Base-by-base conservation (phyloP, 2,888 invertebrate species). In the Xestia c-nigrum region DNA sequence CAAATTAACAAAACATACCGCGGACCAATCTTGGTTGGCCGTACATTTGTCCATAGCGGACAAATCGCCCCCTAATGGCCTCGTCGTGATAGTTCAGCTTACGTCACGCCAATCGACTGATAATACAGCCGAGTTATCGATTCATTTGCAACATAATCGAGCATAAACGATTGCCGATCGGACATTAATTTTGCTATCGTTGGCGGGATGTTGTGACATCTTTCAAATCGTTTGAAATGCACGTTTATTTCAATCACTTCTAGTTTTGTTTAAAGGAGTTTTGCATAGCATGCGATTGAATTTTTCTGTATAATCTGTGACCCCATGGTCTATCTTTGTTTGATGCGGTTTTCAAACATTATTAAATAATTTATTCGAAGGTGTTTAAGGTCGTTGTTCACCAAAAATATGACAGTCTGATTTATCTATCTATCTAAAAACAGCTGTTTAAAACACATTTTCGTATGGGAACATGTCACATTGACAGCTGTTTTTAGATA, bases 51-150 rank as follows among this genome's bases (percentile, higher is more conserved):
- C 85, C 78, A 83, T 85, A 83, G 85, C 84, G 86, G 84, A 78
- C 88, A 87, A 88, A 81, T 82, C 76, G 78, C 72, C 78, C 81
- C 86, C 80, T 90, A 93, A 92, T 90, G 85, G 88, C 78, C 65
- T 72, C 72, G 87, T 93, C 93, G 94, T 94, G 94, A 93, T 93
- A 94, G 93, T 91, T 90, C 93, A 89, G 74, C 68, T 93, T 92
- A 90, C 93, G 90, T 92, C 92, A 93, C 85, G 79, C 84, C 84
- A 89, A 86, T 87, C 76, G 83, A 86, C 84, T 88, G 88, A 87
- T 90, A 90, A 89, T 89, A 76, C 79, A 81, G 83, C 78, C 89
- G 90, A 92, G 90, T 90, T 92, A 91, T 90, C 89, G 87, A 87
- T 90, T 90, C 88, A 88, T 91, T 92, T 91, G 89, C 90, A 88